A percentile compares a stretch with the other conserved stretches of the same genome.
Conservation (phyloP, 2,797 vertebrate genomes). For the Sciaenops ocellatus region DNA sequence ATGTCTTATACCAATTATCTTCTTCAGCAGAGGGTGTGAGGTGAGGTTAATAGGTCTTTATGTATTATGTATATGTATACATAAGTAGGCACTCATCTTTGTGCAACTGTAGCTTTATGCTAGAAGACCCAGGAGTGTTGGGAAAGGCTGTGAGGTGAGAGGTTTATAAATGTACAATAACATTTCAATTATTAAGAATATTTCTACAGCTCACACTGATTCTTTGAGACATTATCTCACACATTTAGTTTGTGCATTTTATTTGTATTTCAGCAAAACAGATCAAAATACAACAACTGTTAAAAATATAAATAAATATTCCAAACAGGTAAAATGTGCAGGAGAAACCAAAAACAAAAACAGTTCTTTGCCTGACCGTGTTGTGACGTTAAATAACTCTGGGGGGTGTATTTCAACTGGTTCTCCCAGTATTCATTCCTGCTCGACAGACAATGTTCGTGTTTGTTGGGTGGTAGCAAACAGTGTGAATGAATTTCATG, state of each 20-base stretch:
- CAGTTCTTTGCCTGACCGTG: not conserved
- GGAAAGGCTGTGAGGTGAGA: not conserved
- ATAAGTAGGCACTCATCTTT: not conserved
- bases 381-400: not conserved
- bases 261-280: not conserved
- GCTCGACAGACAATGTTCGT: not conserved
- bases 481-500: not conserved
- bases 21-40: not conserved
- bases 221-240: not conserved
- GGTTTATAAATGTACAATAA: not conserved
- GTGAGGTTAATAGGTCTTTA: not conserved
- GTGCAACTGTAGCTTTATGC: not conserved
- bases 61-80: not conserved
- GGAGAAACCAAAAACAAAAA: not conserved
- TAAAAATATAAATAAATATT: not conserved
- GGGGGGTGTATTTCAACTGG: conserved; percentile 1
- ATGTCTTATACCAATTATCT: not conserved
- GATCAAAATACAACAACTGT: not conserved
- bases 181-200: not conserved
- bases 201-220: not conserved
- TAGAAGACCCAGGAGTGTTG: not conserved
- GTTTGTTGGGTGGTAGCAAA: not conserved
- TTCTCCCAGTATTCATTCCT: not conserved
- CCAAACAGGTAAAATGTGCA: not conserved
- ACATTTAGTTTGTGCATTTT: not conserved